Percentiles rank a stretch among this genome's conserved stretches.
phyloP scores from a whole-genome alignment of 2,888 invertebrate genomes.

The Drosophila anceps region DNA sequence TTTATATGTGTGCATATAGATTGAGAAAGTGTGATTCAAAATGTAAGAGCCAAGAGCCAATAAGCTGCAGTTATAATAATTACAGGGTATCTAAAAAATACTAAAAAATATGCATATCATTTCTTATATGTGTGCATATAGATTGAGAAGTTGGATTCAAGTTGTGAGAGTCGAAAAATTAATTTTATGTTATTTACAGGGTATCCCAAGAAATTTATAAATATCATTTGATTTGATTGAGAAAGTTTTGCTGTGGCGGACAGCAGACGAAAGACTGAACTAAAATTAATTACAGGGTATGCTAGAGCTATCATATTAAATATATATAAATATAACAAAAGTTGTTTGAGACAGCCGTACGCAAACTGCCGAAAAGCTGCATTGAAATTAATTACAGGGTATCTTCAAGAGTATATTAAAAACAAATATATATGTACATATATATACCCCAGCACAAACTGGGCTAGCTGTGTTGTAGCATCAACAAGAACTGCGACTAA shows the following conservation, averaged over 20 bases:
- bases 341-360: too few relatives aligned
- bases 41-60: too few relatives aligned
- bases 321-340: too few relatives aligned
- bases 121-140: neutral
- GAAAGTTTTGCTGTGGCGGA: neutral
- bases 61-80: neutral
- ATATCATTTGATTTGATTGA: neutral
- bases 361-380: too few relatives aligned
- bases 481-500: slow-evolving; percentile 52
- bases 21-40: too few relatives aligned
- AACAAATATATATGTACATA: neutral
- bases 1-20: too few relatives aligned
- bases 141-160: neutral
- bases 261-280: too few relatives aligned
- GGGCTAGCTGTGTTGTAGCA: slow-evolving; percentile 48
- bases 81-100: too few relatives aligned
- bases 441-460: neutral
- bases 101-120: neutral
- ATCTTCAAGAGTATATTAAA: neutral
- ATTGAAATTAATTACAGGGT: neutral
- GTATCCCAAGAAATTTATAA: too few relatives aligned
- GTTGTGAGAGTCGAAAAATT: too few relatives aligned
- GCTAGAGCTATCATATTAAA: too few relatives aligned
- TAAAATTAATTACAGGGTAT: neutral
- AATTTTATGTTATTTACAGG: too few relatives aligned